Evolutionary conservation across 2,797 vertebrate species (phyloP), one percentile per base, ranked within the genome.

Genomic region (Gallinago nigripennis): DNA sequence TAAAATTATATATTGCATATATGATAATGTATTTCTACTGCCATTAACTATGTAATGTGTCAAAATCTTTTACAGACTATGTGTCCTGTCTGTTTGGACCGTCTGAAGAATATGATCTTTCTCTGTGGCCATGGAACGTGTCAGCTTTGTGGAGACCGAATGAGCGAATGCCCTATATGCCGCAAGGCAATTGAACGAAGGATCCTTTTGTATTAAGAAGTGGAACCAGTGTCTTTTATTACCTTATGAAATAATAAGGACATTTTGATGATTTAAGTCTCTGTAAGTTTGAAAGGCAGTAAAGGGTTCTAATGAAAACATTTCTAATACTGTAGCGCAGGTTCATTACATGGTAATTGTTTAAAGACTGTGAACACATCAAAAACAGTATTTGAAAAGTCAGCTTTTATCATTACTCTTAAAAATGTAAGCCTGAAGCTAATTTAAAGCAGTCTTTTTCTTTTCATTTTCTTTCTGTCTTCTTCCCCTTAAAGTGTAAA

Each of bases 21-120:
- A 82, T 2, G 1, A 1, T 58, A 18, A 18, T 80, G 20, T 76
- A 1, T 65, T 48, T 10, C 12, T 41, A 2, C 37, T 77, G 13
- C 54, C 23, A 53, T 11, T 94, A 63, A 82, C 48, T 65, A 0
- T 46, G 15, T 82, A 56, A 88, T 21, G 33, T 95, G 31, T 88
- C 43, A 9, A 63, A 53, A 94, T 97, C 78, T 96, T 35, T 94
- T 97, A 16, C 98, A 99, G 99, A 99, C 99, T 1, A 99, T 99
- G 99, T 99, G 99, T 92, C 99, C 99, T 19, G 99, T 99, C 69
- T 99, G 99, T 94, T 94, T 99, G 98, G 99, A 99, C 97, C 99
- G 99, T 30, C 98, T 99, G 95, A 99, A 99, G 99, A 99, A 99
- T 92, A 99, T 99, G 99, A 99, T 99, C 98, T 99, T 99, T 97